phyloP scores from a whole-genome alignment of 2,888 invertebrate species.

The Ptychoptera contaminata region DNA sequence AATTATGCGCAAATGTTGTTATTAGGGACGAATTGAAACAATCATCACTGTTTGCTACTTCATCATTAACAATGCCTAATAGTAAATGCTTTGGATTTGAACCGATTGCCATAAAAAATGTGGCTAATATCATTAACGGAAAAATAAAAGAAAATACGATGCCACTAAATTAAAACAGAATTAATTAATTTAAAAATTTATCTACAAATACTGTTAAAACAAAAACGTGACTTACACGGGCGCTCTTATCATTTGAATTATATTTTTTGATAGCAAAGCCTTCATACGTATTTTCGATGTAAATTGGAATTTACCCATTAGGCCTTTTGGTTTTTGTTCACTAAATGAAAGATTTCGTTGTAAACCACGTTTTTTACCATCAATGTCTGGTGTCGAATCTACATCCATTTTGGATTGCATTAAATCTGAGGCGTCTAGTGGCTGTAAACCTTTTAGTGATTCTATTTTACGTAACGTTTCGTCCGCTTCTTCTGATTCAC shows the following conservation, averaged over 20 bases:
- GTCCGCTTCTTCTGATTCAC: slow-evolving; percentile 22
- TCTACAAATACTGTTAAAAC: too few species aligned
- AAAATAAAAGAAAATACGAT: slow-evolving; percentile 66
- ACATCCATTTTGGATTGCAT: background rate
- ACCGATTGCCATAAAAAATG: slow-evolving; percentile 70
- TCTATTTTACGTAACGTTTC: slow-evolving; percentile 4
- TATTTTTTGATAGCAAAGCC: slow-evolving; percentile 54
- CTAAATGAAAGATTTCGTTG: slow-evolving; percentile 6
- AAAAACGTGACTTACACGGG: slow-evolving; percentile 57
- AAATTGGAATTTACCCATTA: slow-evolving; percentile 20
- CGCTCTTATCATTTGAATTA: slow-evolving; percentile 51
- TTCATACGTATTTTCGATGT: slow-evolving; percentile 34
- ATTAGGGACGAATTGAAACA: slow-evolving; percentile 26
- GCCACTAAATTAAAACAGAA: slow-evolving; percentile 40
- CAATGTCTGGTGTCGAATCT: background rate
- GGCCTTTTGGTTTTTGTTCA: slow-evolving; percentile 9
- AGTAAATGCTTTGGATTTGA: slow-evolving; percentile 54
- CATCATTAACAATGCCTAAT: slow-evolving; percentile 67
- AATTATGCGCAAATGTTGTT: slow-evolving; percentile 25
- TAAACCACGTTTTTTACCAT: background rate
- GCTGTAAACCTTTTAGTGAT: background rate
- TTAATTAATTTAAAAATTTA: too few species aligned
- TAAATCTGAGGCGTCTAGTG: background rate
- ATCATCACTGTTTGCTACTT: slow-evolving; percentile 36
- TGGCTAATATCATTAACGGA: slow-evolving; percentile 62